Conservation (phyloP, 2,113 vertebrate species). For the Mesoclemmys tuberculata region DNA sequence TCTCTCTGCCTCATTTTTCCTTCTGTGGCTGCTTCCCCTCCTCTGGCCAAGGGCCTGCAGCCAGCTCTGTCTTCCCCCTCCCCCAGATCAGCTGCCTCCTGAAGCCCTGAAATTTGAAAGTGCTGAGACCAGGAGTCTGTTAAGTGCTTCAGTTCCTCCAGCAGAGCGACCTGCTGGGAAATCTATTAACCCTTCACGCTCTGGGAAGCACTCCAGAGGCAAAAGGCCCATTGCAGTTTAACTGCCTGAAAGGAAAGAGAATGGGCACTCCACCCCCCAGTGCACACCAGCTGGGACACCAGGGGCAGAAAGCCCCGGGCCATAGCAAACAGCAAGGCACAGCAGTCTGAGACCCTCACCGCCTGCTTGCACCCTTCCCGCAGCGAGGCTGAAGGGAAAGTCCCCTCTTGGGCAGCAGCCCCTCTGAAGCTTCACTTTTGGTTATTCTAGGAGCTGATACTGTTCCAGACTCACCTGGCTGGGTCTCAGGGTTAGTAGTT, state of each 20-base stretch:
- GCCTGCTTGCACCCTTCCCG: neutral
- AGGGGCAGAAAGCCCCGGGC: neutral
- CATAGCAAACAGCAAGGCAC: neutral
- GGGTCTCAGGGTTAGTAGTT: too few species aligned
- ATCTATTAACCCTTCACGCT: neutral
- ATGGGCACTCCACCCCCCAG: neutral
- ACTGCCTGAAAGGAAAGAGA: neutral
- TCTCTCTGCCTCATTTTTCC: slow-evolving; percentile 8
- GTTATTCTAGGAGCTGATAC: too few species aligned
- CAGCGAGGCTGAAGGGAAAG: neutral
- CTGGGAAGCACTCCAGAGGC: neutral
- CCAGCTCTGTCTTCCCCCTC: slow-evolving; percentile 1
- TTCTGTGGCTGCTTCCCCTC: slow-evolving; percentile 32
- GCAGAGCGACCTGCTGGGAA: slow-evolving; percentile 16
- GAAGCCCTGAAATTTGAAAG: slow-evolving; percentile 58
- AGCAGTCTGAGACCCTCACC: neutral
- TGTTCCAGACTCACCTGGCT: too few species aligned
- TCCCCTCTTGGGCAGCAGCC: neutral
- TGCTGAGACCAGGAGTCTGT: slow-evolving; percentile 54
- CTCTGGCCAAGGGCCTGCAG: slow-evolving; percentile 43
- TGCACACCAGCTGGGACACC: neutral
- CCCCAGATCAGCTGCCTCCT: slow-evolving; percentile 18
- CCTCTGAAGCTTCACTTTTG: neutral
- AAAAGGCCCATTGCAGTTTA: neutral
- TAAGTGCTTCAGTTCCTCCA: neutral